Conservation (phyloP, 1,140 invertebrate genomes). For the Micrasema minimum region DNA sequence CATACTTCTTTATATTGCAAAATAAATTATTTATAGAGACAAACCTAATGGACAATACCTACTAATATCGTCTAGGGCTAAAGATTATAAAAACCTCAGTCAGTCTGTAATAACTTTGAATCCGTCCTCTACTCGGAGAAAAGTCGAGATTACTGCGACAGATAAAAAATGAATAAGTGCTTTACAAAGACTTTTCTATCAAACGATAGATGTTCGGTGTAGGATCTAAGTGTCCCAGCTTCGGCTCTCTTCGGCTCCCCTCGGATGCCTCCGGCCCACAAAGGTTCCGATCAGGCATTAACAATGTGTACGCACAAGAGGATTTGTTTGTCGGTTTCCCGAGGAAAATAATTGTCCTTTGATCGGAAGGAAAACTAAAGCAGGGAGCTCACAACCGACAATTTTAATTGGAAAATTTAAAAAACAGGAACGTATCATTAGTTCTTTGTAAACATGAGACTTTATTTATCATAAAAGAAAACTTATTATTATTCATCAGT, state of each 20-base stretch:
- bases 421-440: no score
- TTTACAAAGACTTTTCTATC: constrained; percentile 9
- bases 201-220: background rate
- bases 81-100: background rate
- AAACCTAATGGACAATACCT: background rate
- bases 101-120: background rate
- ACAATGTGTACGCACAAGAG: constrained; percentile 41
- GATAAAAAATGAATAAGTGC: constrained; percentile 33
- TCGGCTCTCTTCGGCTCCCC: background rate
- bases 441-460: no score
- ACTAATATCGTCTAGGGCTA: background rate
- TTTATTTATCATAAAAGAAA: no score
- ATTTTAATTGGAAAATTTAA: no score
- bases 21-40: background rate
- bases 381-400: background rate
- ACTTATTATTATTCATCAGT: no score
- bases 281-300: constrained; percentile 43
- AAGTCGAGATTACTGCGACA: constrained; percentile 29
- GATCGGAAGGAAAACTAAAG: constrained; percentile 13
- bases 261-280: constrained; percentile 24
- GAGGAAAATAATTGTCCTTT: constrained; percentile 51
- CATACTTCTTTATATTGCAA: background rate
- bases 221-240: no score
- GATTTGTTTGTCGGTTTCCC: constrained; percentile 44
- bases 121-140: background rate